phyloP scores from a whole-genome alignment of 2,888 invertebrate species.

The Bellardia bayeri region DNA sequence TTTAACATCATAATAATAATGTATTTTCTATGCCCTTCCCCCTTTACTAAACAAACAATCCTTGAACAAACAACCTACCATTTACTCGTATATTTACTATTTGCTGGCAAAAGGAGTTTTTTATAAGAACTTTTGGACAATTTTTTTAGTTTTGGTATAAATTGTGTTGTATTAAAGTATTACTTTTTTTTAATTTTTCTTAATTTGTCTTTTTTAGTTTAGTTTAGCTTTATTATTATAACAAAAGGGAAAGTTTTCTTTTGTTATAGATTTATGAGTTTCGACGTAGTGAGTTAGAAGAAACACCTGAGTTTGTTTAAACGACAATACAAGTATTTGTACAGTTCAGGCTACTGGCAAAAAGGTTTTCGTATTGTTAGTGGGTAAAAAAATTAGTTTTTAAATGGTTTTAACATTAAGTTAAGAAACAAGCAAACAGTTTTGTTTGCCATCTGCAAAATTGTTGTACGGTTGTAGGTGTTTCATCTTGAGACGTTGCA shows the following conservation, averaged over 20 bases:
- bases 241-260: constrained; percentile 8
- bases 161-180: constrained; percentile 4
- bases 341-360: not conserved
- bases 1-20: not conserved
- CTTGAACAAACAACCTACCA: not conserved
- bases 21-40: not conserved
- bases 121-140: not conserved
- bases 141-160: constrained; percentile 3
- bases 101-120: not conserved
- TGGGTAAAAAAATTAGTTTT: not conserved
- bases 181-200: not conserved
- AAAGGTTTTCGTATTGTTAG: not conserved
- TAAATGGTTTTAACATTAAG: not conserved
- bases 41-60: not conserved
- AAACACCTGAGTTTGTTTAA: constrained; percentile 30
- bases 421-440: not conserved
- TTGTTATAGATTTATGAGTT: constrained; percentile 30
- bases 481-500: not conserved
- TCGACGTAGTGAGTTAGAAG: not conserved
- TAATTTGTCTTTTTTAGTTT: not conserved
- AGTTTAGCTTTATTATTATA: not conserved
- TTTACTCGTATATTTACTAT: not conserved
- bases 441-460: not conserved
- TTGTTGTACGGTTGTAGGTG: not conserved
- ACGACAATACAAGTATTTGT: not conserved